Conservation (phyloP, 2,113 vertebrate genomes). For the Glareola pratincola region DNA sequence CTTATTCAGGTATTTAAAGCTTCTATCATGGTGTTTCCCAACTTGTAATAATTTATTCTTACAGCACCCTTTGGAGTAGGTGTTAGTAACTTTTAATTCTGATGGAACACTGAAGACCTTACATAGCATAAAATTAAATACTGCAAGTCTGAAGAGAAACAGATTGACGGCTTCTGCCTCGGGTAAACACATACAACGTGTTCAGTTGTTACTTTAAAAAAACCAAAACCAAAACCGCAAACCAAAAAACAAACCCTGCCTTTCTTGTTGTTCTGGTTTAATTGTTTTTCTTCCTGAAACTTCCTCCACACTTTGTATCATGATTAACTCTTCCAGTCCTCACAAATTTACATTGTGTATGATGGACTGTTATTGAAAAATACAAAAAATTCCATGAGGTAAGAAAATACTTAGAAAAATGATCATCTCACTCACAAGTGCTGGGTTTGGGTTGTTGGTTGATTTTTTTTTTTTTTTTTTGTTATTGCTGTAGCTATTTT, state of each 20-base stretch:
- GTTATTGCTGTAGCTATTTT: not conserved
- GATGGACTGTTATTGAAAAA: not conserved
- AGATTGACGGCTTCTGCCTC: not conserved
- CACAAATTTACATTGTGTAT: not conserved
- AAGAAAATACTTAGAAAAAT: not conserved
- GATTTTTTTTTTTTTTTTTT: not conserved
- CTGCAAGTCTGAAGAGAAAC: not conserved
- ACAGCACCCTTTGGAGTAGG: not conserved
- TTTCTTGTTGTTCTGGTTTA: not conserved
- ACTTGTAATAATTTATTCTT: not conserved
- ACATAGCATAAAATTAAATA: not conserved
- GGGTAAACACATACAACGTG: not conserved
- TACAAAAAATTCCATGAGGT: not conserved
- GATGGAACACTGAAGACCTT: not conserved
- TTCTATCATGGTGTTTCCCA: not conserved
- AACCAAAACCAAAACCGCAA: too few relatives aligned
- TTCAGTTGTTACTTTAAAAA: not conserved
- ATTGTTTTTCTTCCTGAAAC: not conserved
- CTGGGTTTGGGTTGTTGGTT: too few relatives aligned
- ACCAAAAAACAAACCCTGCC: fast-evolving
- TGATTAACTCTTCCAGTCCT: not conserved
- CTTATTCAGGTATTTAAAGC: not conserved
- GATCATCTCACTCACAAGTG: not conserved
- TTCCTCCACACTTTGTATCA: not conserved
- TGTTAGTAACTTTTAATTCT: not conserved